Evolutionary conservation across 2,888 invertebrate species (phyloP), one percentile per base, ranked within the genome.

Genomic region (Tribolium freemani): DNA sequence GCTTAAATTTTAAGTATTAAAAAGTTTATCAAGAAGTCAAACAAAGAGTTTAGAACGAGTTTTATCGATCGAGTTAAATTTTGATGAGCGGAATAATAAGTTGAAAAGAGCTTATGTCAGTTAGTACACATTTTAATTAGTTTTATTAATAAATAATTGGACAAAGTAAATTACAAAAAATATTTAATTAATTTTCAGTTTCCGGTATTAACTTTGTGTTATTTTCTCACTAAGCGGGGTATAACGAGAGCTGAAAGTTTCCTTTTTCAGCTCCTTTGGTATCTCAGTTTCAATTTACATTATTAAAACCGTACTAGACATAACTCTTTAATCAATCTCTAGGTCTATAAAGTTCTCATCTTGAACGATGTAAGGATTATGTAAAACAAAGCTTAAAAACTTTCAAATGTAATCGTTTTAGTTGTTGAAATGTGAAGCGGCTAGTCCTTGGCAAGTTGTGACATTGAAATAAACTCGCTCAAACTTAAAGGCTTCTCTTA

Each of bases 371-470:
- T 9, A 38, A 38, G n/a, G 9, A 51, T 63, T 48, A 45, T 63
- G 50, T 30, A 61, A 50, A 48, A 58, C 58, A 58, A 1, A 46
- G 26, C 38, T 46, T 45, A 30, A 46, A 66, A 66, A 66, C 45
- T 54, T 54, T 54, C 54, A 54, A 66, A 45, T 66, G 56, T 57
- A 67, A 67, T 67, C 67, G 67, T 50, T 67, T 67, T 57, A 66
- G 56, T 48, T 26, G 45, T 31, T 46, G 13, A 56, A 57, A 67
- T 57, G 67, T 31, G 67, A 57, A 67, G 56, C 30, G 48, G 67
- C 56, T 67, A 67, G 67, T 45, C 48, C 48, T 26, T 56, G 57
- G 48, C 44, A 67, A 67, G 57, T 67, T 57, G 53, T 54, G 54
- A 66, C 66, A 66, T 38, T 46, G 57, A 67, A 67, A 20, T 67